phyloP scores from a whole-genome alignment of 2,888 invertebrate species.

The Crossocerus cetratus region DNA sequence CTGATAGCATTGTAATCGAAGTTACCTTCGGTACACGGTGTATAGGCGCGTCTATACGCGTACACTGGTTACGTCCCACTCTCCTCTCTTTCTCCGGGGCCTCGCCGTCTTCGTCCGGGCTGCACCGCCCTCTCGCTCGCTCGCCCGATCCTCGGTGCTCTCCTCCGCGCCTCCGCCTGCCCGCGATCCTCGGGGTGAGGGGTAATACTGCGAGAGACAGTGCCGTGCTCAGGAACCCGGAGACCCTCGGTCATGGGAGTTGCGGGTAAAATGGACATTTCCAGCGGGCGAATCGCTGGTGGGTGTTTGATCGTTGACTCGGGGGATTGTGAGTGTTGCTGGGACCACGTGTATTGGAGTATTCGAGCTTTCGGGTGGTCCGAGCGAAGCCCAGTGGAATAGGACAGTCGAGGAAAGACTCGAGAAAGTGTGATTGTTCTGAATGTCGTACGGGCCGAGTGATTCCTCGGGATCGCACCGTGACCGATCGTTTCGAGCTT shows the following conservation, averaged over 20 bases:
- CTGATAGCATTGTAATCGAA: constrained; percentile 55
- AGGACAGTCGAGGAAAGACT: neutral
- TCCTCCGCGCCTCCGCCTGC: constrained; percentile 46
- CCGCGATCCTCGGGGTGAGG: constrained; percentile 56
- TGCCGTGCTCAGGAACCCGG: constrained; percentile 8
- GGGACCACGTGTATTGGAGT: too few species aligned
- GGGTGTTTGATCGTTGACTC: too few species aligned
- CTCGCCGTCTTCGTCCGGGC: constrained; percentile 28
- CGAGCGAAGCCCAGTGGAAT: too few species aligned
- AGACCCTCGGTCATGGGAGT: too few species aligned
- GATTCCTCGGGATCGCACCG: neutral
- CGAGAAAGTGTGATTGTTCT: too few species aligned
- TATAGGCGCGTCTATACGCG: constrained; percentile 46
- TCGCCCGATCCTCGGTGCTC: constrained; percentile 63
- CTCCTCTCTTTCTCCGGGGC: constrained; percentile 36
- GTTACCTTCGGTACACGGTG: constrained; percentile 60
- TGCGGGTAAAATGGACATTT: too few species aligned
- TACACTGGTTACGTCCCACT: constrained; percentile 49
- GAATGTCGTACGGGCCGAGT: too few species aligned
- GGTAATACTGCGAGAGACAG: constrained; percentile 45
- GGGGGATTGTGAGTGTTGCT: too few species aligned
- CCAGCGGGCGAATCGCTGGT: too few species aligned
- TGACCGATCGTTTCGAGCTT: neutral
- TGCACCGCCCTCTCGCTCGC: constrained; percentile 39
- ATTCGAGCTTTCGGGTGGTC: too few species aligned